These are phyloP conservation scores for Hypsopygia costalis DNA, from an alignment of 2,888 invertebrate genomes.

Conservation along the genomic window DNA sequence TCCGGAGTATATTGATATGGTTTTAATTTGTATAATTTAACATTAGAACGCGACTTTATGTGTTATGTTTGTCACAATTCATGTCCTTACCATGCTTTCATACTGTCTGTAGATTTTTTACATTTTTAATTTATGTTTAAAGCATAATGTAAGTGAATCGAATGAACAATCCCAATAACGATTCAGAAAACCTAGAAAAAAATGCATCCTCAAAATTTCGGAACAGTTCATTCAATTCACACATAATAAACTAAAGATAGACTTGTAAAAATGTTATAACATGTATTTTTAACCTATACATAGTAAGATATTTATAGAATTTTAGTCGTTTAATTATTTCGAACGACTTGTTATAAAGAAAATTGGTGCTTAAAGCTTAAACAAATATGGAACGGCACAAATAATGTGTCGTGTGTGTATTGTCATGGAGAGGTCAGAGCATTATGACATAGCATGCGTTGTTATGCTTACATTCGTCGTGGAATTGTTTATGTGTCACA, in stretches of 20 bases:
- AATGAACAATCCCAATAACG: conserved; percentile 39
- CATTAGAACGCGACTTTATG: conserved; percentile 42
- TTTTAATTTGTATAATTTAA: conserved; percentile 47
- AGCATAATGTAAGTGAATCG: conserved; percentile 37
- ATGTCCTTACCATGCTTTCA: conserved; percentile 45
- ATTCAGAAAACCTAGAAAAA: conserved; percentile 8
- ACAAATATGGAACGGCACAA: conserved; percentile 61
- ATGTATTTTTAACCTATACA: conserved; percentile 80
- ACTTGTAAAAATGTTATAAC: conserved; percentile 80
- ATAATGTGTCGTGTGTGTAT: conserved; percentile 61
- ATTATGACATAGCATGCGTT: conserved; percentile 78
- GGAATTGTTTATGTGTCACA: conserved; percentile 40
- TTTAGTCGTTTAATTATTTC: conserved; percentile 81
- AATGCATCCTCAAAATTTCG: conserved; percentile 27
- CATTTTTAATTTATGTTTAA: conserved; percentile 45
- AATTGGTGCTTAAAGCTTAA: conserved; percentile 81
- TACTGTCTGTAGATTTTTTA: conserved; percentile 46
- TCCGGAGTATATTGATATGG: conserved; percentile 58
- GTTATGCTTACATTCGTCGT: conserved; percentile 62
- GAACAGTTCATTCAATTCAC: conserved; percentile 46
- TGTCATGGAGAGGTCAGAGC: conserved; percentile 70
- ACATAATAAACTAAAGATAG: conserved; percentile 65
- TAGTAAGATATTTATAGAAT: conserved; percentile 81
- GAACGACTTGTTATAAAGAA: conserved; percentile 81
- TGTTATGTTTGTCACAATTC: conserved; percentile 39